A percentile compares a stretch with the other conserved stretches of the same genome.
Evolutionary conservation across 2,113 vertebrate genomes (phyloP).

Genomic region (human): GRCh38 chr12:131430501-131431000

Average conservation of each 20-base stretch:
- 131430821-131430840: not conserved
- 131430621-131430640: not conserved
- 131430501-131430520: not conserved
- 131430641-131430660: not conserved
- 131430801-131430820: not conserved
- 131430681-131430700: not conserved
- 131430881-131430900: not conserved
- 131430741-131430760: not conserved
- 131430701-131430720: not conserved
- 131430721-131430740: not conserved
- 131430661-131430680: not conserved
- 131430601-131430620: rapidly evolving
- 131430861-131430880: not conserved
- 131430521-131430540: not conserved
- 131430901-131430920: not conserved
- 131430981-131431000: not conserved
- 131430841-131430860: not conserved
- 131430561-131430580: not conserved
- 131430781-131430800: not conserved
- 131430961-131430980: rapidly evolving
- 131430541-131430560: not conserved
- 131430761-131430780: too few relatives aligned
- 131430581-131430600: rapidly evolving
- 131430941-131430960: not conserved
- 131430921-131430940: rapidly evolving